Base-by-base conservation (phyloP, 2,113 vertebrate genomes). In the Pyrgilauda ruficollis region DNA sequence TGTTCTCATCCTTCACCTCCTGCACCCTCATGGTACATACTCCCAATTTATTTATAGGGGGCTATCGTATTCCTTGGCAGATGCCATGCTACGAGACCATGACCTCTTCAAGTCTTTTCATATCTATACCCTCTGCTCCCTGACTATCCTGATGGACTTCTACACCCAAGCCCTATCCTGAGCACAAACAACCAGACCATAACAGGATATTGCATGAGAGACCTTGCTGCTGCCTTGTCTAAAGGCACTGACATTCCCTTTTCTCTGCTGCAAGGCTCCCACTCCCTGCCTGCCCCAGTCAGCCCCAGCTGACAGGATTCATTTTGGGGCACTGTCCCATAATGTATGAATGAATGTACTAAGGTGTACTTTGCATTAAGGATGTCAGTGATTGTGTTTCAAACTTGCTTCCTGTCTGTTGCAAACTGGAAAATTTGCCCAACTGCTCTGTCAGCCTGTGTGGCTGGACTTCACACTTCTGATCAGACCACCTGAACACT, bases 31-130 rank as follows among this genome's bases (percentile, higher is more conserved):
- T 33, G 49, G 41, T 68, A 78, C 46, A 16, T 12, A 23, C 6
- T 64, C 59, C 58, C 41, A 35, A 47, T 4, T 89, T 97, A 97
- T 97, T 97, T 94, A 93, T 95, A 95, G 93, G 69, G 41, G 76
- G 58, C 66, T 91, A 95, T 95, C 91, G 0, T 75, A 79, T 96
- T 93, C 81, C 95, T 93, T 95, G 89, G 73, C 86, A 90, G 85
- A 90, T 1, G 2, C 39, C 0, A 0, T 27, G 31, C 84, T 75
- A 84, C 1, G 5, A 56, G 58, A 84, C 31, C 44, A 84, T 0
- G 5, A 92, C 8, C 41, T 78, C 69, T 84, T 75, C 56, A n/a
- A 82, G 47, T 66, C 39, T 46, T 90, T 84, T 59, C 0, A 0
- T 37, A 67, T 67, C 72, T 44, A 10, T 9, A 37, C 31, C 44